Base-by-base conservation (phyloP, 2,113 vertebrate species). In the Sciurus niger region DNA sequence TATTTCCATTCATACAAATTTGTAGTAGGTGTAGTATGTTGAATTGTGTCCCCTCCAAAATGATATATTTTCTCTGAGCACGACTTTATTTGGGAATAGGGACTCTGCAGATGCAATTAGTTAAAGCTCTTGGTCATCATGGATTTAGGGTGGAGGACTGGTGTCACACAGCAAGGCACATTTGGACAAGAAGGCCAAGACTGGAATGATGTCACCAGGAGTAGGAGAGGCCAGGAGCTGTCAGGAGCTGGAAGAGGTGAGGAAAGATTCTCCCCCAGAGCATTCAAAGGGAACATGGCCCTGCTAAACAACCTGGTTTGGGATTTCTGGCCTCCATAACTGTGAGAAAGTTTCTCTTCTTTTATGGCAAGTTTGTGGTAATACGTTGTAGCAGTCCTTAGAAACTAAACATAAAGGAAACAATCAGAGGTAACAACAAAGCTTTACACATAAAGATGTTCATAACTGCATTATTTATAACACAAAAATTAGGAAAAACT, bases 1-100 rank as follows among this genome's bases (percentile, higher is more conserved):
- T 86, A 34, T 84, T 89, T 95, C n/a, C 55, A 68, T 16, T 94
- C 40, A 79, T 24, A 85, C 34, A 25, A 40, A 85, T 84, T 90
- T 70, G 58, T 16, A 34, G 34, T 51, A 53, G 2, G 12, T 70
- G 0, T 28, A 48, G 18, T 28, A 48, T 17, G 55, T 37, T 96
- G 43, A 84, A 87, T 16, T 63, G 25, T 7, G 12, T 70, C 30
- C 30, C 77, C 53, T 79, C 13, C 32, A 12, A 74, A 90, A 89
- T 72, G 58, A 70, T 63, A 40, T 0, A 0, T 13, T 89, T 70
- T 48, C 79, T 30, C 3, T 16, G 80, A 86, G 55, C 18, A 8
- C 8, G 7, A 83, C 25, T 58, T 76, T 87, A 24, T 46, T 67
- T 90, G 43, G 83, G 93, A 77, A 85, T 17, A 48, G 55, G 46